Conservation (phyloP, 2,888 invertebrate species). For the Tenthredo mesomela region DNA sequence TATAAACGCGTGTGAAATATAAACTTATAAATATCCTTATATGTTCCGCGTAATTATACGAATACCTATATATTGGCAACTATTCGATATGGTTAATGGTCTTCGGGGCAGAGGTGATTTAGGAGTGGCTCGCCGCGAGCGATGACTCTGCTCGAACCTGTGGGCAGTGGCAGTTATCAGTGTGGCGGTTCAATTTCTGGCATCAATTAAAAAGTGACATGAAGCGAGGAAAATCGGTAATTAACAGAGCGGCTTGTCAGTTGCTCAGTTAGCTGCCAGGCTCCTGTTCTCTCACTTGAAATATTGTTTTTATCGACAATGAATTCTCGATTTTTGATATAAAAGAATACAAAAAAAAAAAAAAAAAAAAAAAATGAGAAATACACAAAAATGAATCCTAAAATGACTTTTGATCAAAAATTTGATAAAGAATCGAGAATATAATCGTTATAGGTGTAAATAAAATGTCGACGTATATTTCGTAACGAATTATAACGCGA, state of each 20-base stretch:
- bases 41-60: constrained; percentile 1
- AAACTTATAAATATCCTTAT: neutral
- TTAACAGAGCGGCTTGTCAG: constrained; percentile 70
- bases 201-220: constrained; percentile 77
- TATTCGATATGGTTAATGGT: constrained; percentile 56
- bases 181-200: constrained; percentile 73
- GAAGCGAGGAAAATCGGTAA: constrained; percentile 77
- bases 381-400: neutral
- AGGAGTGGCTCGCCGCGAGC: constrained; percentile 54
- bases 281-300: constrained; percentile 6
- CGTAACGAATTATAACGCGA: neutral
- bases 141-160: constrained; percentile 72
- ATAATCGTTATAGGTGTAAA: neutral
- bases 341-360: neutral
- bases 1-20: neutral
- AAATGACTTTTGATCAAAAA: neutral
- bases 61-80: constrained; percentile 56
- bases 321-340: neutral
- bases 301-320: neutral
- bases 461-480: constrained; percentile 2
- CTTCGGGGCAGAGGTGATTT: constrained; percentile 49
- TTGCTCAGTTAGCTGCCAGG: constrained; percentile 41
- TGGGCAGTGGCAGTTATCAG: constrained; percentile 31
- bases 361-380: neutral
- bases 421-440: neutral